Base-by-base conservation (phyloP, 1,140 invertebrate species). In the Rhagoletis pomonella region DNA sequence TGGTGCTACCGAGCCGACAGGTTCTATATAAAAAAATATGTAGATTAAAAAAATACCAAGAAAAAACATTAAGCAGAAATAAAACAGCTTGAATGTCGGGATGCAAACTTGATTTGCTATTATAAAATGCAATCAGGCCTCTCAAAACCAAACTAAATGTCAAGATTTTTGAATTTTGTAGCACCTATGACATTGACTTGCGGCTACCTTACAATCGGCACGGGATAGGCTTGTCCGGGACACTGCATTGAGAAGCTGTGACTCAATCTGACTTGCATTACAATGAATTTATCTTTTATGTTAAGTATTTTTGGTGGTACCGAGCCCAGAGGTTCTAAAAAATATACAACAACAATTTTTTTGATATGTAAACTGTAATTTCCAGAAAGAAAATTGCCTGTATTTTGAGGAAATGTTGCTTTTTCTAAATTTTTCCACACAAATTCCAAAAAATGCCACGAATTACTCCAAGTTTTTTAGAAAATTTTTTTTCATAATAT, bases 1-100 rank as follows among this genome's bases (percentile, higher is more conserved):
- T 44, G 96, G 96, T 67, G 95, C 94, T 89, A 95, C 95, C 89
- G 94, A 96, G 91, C 95, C 95, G 90, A 96, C 94, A 17, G 96
- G 96, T 93, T 96, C 96, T 96, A 94, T 85, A 93, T 90, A 4
- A n/a, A 55, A 19, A 86, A 14, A 44, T 29, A 17, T 55, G n/a
- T 73, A 42, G 17, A 59, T 87, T 29, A 67, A 69, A 29, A 29
- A 29, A 67, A 42, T 65, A 9, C 9, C 1, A 39, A 6, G 50
- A 14, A 29, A 9, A 69, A 64, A 14, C n/a, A 17, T 29, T 29
- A 29, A 29, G 29, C 29, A 29, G 29, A 29, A 29, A 29, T 29
- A 29, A 29, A 29, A 29, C 29, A 6, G 9, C 10, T 17, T 58
- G 55, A 87, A 87, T 87, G 86, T 87, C 42, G 55, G 86, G 14